These are phyloP conservation scores for Cataglyphis rosenhaueri DNA, from an alignment of 2,888 invertebrate genomes.

Conservation along the genomic window DNA sequence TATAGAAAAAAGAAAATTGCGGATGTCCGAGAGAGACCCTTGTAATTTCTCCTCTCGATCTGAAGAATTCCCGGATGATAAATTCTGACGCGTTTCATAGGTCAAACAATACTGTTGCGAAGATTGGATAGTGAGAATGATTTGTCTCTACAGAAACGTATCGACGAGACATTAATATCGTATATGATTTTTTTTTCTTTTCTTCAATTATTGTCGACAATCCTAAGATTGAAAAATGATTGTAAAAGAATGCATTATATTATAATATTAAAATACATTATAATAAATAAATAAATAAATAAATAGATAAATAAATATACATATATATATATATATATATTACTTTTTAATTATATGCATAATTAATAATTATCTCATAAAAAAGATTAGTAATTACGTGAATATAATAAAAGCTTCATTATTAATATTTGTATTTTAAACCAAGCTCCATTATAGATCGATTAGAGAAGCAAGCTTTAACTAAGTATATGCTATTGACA, in stretches of 20 bases:
- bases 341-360: background rate
- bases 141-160: background rate
- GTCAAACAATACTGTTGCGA: background rate
- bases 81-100: background rate
- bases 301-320: background rate
- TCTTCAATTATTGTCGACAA: background rate
- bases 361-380: background rate
- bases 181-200: background rate
- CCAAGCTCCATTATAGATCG: background rate
- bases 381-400: background rate
- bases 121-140: slow-evolving; percentile 8
- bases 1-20: slow-evolving; percentile 17
- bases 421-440: background rate
- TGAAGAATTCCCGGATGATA: background rate
- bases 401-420: background rate
- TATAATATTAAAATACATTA: background rate
- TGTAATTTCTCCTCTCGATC: slow-evolving; percentile 15
- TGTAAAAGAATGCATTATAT: background rate
- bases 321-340: background rate
- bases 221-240: background rate
- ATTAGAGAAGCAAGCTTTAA: background rate
- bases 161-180: background rate
- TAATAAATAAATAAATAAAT: background rate
- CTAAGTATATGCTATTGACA: background rate
- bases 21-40: background rate